These are phyloP conservation scores for Carposina sasakii DNA, from an alignment of 1,140 invertebrate genomes.

Conservation along the genomic window DNA sequence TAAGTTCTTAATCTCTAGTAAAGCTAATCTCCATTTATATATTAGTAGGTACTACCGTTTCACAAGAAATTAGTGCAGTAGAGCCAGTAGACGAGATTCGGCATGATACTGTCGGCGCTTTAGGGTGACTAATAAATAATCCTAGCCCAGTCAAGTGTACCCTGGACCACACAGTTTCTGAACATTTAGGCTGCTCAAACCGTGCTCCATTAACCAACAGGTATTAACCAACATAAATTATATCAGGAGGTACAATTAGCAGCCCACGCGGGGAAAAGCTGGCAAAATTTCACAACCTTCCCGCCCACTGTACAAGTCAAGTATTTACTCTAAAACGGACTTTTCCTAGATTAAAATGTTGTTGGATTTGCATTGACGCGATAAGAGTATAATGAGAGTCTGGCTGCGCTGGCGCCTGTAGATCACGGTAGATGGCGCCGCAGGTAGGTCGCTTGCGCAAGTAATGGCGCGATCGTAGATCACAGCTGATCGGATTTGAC, in stretches of 20 bases:
- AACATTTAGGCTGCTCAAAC: too few relatives aligned
- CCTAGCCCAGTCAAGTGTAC: too few relatives aligned
- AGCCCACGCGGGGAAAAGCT: constrained; percentile 54
- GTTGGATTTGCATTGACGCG: constrained; percentile 58
- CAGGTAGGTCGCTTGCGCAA: constrained; percentile 40
- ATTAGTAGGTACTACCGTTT: too few relatives aligned
- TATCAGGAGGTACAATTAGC: constrained; percentile 56
- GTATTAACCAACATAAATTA: constrained; percentile 49
- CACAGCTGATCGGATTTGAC: constrained; percentile 3
- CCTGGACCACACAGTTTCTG: too few relatives aligned
- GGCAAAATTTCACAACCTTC: constrained; percentile 51
- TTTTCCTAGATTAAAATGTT: constrained; percentile 56
- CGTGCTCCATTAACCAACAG: constrained; percentile 34
- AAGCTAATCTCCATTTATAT: too few relatives aligned
- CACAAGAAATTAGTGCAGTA: too few relatives aligned
- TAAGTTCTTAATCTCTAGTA: too few relatives aligned
- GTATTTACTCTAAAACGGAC: constrained; percentile 38
- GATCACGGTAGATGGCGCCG: constrained; percentile 63
- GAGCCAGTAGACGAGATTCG: too few relatives aligned
- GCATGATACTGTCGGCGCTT: too few relatives aligned
- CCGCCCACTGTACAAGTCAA: constrained; percentile 38
- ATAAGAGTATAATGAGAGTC: constrained; percentile 51
- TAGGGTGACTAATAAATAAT: too few relatives aligned
- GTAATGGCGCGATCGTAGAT: constrained; percentile 31
- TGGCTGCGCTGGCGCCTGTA: constrained; percentile 47